Conservation (phyloP, 1,140 invertebrate species). For the Mamestra configurata region DNA sequence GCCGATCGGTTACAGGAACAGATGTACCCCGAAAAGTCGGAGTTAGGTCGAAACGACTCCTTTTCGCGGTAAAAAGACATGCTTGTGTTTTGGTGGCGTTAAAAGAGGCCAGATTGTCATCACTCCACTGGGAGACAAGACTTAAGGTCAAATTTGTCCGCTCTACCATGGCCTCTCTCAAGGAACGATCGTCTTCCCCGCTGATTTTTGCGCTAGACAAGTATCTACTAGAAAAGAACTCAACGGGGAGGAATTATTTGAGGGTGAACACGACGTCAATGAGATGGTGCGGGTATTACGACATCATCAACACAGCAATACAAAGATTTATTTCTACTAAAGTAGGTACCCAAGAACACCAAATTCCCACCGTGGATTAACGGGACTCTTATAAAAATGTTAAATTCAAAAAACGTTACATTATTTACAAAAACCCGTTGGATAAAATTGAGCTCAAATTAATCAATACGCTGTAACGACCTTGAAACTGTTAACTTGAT, state of each 20-base stretch:
- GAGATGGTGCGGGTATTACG: background rate
- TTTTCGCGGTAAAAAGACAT: too few relatives aligned
- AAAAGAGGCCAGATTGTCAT: too few relatives aligned
- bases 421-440: conserved; percentile 1
- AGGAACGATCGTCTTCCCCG: too few relatives aligned
- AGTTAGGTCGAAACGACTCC: too few relatives aligned
- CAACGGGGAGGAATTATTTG: background rate
- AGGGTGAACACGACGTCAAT: background rate
- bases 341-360: background rate
- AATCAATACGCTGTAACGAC: background rate
- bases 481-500: background rate
- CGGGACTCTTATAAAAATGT: background rate
- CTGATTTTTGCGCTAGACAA: too few relatives aligned
- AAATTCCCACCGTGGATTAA: conserved; percentile 13
- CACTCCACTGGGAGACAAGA: too few relatives aligned
- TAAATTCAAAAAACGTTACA: background rate
- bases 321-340: background rate
- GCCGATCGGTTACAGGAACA: too few relatives aligned
- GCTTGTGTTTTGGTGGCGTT: too few relatives aligned
- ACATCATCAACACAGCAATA: background rate
- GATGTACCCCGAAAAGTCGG: too few relatives aligned
- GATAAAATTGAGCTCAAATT: conserved; percentile 25
- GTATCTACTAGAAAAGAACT: too few relatives aligned
- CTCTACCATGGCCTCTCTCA: too few relatives aligned
- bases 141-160: too few relatives aligned